A percentile compares a stretch with the other conserved stretches of the same genome.
phyloP scores from a whole-genome alignment of 2,888 invertebrate genomes.

The Thalpophila matura region DNA sequence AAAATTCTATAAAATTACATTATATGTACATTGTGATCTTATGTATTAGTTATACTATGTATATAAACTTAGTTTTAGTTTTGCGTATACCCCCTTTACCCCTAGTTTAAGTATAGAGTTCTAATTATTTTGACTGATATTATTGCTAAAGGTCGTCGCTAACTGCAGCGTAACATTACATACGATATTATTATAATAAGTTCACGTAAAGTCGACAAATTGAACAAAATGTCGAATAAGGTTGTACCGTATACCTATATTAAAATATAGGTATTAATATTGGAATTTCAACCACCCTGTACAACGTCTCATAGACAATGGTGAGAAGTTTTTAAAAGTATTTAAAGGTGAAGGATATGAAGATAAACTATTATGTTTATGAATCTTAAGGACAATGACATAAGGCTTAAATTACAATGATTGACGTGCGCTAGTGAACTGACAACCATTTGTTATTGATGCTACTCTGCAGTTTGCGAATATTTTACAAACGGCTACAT shows the following conservation, averaged over 20 bases:
- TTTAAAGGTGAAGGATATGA: too few relatives aligned
- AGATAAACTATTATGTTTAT: too few relatives aligned
- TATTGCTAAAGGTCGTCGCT: conserved; percentile 22
- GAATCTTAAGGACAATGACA: too few relatives aligned
- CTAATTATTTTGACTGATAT: conserved; percentile 41
- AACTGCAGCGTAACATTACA: conserved; percentile 12
- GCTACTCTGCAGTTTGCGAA: conserved; percentile 7
- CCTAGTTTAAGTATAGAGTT: conserved; percentile 15
- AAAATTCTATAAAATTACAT: conserved; percentile 11
- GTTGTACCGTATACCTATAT: too few relatives aligned
- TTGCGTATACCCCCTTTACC: conserved; percentile 12
- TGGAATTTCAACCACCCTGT: too few relatives aligned
- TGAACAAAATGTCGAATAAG: too few relatives aligned
- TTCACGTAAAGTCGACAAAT: too few relatives aligned
- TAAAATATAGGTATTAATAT: too few relatives aligned
- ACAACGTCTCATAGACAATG: too few relatives aligned
- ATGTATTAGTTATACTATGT: conserved; percentile 43
- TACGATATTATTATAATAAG: neutral
- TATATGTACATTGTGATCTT: conserved; percentile 53
- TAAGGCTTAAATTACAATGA: too few relatives aligned
- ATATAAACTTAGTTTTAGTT: conserved; percentile 40
- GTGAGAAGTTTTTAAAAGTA: too few relatives aligned
- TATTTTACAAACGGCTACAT: conserved; percentile 11
- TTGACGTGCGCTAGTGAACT: too few relatives aligned
- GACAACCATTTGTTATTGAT: neutral